These are phyloP conservation scores for Zeuzera pyrina DNA, from an alignment of 2,888 invertebrate species.

Conservation along the genomic window DNA sequence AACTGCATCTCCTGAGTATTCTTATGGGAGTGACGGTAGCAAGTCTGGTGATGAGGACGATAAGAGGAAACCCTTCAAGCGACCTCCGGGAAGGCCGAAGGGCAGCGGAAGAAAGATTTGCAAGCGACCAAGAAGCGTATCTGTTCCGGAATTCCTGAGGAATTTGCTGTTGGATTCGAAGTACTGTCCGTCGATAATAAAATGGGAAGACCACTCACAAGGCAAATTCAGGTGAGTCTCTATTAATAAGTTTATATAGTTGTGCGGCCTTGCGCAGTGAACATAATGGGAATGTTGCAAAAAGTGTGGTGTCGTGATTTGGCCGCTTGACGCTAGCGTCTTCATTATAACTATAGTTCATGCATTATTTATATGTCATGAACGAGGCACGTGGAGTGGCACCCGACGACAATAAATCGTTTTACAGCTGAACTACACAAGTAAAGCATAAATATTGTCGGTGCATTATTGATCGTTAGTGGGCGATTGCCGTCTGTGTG, in stretches of 20 bases:
- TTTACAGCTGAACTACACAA: slow-evolving; percentile 19
- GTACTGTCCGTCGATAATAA: slow-evolving; percentile 86
- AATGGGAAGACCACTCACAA: slow-evolving; percentile 89
- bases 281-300: slow-evolving; percentile 14
- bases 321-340: slow-evolving; percentile 23
- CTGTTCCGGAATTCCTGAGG: slow-evolving; percentile 89
- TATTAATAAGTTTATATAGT: slow-evolving; percentile 4
- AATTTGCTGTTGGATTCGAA: slow-evolving; percentile 83
- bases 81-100: slow-evolving; percentile 71
- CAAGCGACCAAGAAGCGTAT: slow-evolving; percentile 63
- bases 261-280: slow-evolving; percentile 7
- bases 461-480: too few relatives aligned
- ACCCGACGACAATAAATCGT: slow-evolving; percentile 34
- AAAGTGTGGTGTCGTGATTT: slow-evolving; percentile 36
- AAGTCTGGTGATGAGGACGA: slow-evolving; percentile 65
- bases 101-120: slow-evolving; percentile 59
- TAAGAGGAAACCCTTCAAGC: slow-evolving; percentile 55
- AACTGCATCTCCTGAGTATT: slow-evolving; percentile 51
- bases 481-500: too few relatives aligned
- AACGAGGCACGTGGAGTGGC: slow-evolving; percentile 42
- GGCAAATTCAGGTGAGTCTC: slow-evolving; percentile 81
- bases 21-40: slow-evolving; percentile 56
- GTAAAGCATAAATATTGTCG: too few relatives aligned
- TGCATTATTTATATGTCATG: slow-evolving; percentile 52
- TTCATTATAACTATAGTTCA: slow-evolving; percentile 23